Conservation (phyloP, 2,797 vertebrate species). For the Neosilurus mollespiculum region DNA sequence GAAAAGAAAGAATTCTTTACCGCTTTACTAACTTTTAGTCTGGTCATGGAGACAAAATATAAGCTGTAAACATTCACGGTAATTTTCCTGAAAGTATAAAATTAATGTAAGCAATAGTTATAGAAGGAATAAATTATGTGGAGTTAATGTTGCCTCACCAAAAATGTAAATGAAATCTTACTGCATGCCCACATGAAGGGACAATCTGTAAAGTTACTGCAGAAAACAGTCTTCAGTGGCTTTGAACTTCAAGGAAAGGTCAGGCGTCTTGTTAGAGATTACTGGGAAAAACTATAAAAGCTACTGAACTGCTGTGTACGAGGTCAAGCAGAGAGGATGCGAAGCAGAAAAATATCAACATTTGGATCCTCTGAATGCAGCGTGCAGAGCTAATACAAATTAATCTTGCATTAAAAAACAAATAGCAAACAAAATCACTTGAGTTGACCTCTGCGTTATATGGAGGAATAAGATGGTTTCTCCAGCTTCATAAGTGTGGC, state of each 20-base stretch:
- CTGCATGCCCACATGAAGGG: background rate
- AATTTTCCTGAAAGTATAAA: background rate
- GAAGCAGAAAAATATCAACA: background rate
- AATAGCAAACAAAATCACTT: background rate
- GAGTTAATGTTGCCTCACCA: background rate
- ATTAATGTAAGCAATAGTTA: background rate
- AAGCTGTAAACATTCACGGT: background rate
- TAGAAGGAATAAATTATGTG: background rate
- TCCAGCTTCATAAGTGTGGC: background rate
- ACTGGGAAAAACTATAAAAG: background rate
- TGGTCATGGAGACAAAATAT: background rate
- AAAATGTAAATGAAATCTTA: background rate
- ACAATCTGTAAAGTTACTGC: no score
- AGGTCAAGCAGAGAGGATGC: background rate
- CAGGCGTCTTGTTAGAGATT: background rate
- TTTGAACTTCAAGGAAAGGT: background rate
- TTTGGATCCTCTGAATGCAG: background rate
- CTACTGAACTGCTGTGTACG: background rate
- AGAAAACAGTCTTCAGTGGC: background rate
- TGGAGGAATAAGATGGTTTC: background rate
- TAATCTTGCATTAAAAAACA: background rate
- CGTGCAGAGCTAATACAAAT: background rate
- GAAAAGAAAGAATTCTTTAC: background rate
- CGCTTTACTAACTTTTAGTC: background rate
- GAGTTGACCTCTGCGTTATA: no score